Conservation (phyloP, 1,140 invertebrate genomes). For the Andrena cerasifolii region DNA sequence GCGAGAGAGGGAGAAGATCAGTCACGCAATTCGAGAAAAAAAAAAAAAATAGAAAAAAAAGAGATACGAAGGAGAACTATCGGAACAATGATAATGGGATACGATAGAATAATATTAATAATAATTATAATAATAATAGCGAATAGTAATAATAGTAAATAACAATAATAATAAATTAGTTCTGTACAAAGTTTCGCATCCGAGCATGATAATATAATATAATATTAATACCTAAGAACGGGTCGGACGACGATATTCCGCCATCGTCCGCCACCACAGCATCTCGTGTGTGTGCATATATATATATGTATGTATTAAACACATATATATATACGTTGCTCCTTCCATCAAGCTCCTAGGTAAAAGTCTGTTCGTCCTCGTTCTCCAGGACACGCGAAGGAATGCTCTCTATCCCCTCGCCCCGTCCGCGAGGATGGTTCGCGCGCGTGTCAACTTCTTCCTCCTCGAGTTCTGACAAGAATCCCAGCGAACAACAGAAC, state of each 20-base stretch:
- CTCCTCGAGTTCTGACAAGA: conserved; percentile 1
- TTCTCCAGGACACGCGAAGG: no score
- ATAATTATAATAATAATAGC: conserved; percentile 61
- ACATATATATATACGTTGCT: conserved; percentile 1
- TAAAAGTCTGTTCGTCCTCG: no score
- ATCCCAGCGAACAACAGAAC: conserved; percentile 14
- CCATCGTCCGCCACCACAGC: conserved; percentile 69
- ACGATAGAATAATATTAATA: conserved; percentile 68
- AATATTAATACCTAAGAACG: conserved; percentile 71
- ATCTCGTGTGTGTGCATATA: conserved; percentile 60
- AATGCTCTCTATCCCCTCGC: no score
- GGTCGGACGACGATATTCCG: conserved; percentile 54
- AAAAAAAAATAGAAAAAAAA: conserved; percentile 30
- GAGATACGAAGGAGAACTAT: conserved; percentile 50
- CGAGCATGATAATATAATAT: conserved; percentile 66
- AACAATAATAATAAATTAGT: conserved; percentile 83
- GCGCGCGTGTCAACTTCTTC: conserved; percentile 17
- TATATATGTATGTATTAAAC: no score
- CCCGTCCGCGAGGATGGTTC: conserved; percentile 16
- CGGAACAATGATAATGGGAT: conserved; percentile 76
- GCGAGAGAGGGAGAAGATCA: background rate
- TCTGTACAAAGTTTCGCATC: conserved; percentile 80
- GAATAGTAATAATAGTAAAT: conserved; percentile 76
- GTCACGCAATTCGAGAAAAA: conserved; percentile 57
- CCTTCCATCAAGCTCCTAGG: conserved; percentile 4